Base-by-base conservation (phyloP, 2,113 vertebrate species). In the Zeus faber region DNA sequence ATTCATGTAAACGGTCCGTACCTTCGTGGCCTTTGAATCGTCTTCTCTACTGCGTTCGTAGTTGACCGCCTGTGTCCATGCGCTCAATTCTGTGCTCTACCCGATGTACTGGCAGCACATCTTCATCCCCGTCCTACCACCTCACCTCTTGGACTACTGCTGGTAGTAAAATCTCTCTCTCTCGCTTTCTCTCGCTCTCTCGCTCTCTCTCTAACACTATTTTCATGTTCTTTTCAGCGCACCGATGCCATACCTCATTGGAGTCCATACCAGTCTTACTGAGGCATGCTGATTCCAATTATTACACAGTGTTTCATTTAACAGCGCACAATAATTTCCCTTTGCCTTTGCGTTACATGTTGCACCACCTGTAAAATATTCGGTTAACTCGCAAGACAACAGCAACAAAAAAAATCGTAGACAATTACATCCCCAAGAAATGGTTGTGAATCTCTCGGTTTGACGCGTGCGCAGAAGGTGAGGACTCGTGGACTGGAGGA, bases 61-160 rank as follows among this genome's bases (percentile, higher is more conserved):
- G 93, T 76, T 96, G 50, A 94, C 94, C 0, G 91, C 94, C 1
- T 96, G 94, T 8, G 80, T 96, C 14, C 92, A 95, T 7, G 94
- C 93, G 3, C 89, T 92, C 27, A 86, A 85, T 5, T 81, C 85
- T 4, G 77, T 94, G 66, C 82, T 96, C 6, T 92, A 91, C 50
- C 93, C 94, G 55, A 95, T 96, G 94, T 88, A 83, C 85, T 96
- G 94, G 94, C 93, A 96, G 51, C 94, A 96, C 64, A 93, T 96
- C 77, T 93, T 92, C 75, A 96, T 96, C 55, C 93, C 94, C 7
- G 91, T 93, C 0, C 85, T 96, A 23, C 94, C 94, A 3, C 89
- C 92, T 0, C 92, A 96, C 55, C 87, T 95, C 35, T 85, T 96
- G 59, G 94, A 96, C 70, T 96, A 95, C 69, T 93, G 93, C 83